Conservation (phyloP, 2,888 invertebrate species). For the Pyralis farinalis region DNA sequence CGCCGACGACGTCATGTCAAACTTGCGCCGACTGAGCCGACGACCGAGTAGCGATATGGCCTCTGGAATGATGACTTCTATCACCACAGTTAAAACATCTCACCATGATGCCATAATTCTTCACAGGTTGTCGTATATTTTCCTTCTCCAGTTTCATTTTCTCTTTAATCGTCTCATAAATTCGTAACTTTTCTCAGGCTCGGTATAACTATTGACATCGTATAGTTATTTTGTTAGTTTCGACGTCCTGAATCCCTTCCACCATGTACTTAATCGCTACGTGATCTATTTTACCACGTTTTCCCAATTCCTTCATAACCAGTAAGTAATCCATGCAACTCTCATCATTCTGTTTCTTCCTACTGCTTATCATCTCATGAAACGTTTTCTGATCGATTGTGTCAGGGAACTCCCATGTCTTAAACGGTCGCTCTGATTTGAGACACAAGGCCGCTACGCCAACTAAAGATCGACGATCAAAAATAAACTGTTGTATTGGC, state of each 20-base stretch:
- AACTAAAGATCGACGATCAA: conserved; percentile 10
- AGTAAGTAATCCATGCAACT: conserved; percentile 19
- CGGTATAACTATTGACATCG: conserved; percentile 19
- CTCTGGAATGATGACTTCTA: too few relatives aligned
- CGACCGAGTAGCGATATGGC: too few relatives aligned
- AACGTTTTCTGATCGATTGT: conserved; percentile 1
- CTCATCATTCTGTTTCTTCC: conserved; percentile 7
- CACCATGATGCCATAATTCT: too few relatives aligned
- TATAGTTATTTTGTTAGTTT: conserved; percentile 22
- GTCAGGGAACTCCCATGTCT: conserved; percentile 1
- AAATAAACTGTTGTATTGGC: conserved; percentile 9
- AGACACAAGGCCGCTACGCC: conserved; percentile 7
- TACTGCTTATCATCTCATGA: conserved; percentile 6
- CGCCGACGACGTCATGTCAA: too few relatives aligned
- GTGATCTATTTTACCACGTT: conserved; percentile 21
- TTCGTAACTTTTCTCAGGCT: conserved; percentile 21
- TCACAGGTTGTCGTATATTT: too few relatives aligned
- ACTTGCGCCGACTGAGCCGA: too few relatives aligned
- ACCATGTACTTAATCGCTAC: conserved; percentile 25
- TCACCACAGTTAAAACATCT: too few relatives aligned
- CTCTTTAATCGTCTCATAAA: conserved; percentile 16
- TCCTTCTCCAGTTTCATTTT: too few relatives aligned
- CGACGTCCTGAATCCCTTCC: conserved; percentile 20
- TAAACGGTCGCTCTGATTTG: neutral
- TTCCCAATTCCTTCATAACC: conserved; percentile 21